phyloP scores from a whole-genome alignment of 1,140 invertebrate genomes.

The Cherax quadricarinatus region DNA sequence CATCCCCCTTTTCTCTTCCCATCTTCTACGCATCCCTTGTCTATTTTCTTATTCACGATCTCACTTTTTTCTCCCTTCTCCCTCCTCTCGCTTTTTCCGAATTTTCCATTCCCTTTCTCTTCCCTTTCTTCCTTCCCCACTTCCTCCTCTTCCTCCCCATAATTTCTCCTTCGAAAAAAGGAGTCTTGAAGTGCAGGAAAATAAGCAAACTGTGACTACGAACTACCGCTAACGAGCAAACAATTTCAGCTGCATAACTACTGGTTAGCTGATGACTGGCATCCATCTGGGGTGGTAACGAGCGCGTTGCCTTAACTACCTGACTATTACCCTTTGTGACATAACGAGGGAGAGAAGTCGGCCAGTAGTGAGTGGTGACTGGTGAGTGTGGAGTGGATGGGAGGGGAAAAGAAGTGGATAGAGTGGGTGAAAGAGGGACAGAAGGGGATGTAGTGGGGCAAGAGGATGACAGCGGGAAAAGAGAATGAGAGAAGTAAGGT shows the following conservation, averaged over 20 bases:
- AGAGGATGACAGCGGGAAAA: background rate
- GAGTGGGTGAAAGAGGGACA: background rate
- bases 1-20: too few relatives aligned
- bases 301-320: too few relatives aligned
- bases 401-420: background rate
- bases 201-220: too few relatives aligned
- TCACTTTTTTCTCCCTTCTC: background rate
- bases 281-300: too few relatives aligned
- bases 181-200: too few relatives aligned
- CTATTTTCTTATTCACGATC: background rate
- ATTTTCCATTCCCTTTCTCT: background rate
- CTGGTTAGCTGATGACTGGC: too few relatives aligned
- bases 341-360: too few relatives aligned
- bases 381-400: too few relatives aligned
- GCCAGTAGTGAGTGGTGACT: too few relatives aligned
- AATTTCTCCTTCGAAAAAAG: background rate
- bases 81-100: background rate
- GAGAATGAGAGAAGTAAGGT: slow-evolving; percentile 2
- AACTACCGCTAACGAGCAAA: too few relatives aligned
- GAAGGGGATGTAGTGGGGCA: background rate
- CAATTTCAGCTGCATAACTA: too few relatives aligned
- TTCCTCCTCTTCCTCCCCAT: background rate
- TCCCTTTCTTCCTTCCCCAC: background rate
- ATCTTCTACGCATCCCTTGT: background rate
- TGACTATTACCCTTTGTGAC: too few relatives aligned